Evolutionary conservation across 2,113 vertebrate species (phyloP).

Genomic region (Gymnocephalus cernua): DNA sequence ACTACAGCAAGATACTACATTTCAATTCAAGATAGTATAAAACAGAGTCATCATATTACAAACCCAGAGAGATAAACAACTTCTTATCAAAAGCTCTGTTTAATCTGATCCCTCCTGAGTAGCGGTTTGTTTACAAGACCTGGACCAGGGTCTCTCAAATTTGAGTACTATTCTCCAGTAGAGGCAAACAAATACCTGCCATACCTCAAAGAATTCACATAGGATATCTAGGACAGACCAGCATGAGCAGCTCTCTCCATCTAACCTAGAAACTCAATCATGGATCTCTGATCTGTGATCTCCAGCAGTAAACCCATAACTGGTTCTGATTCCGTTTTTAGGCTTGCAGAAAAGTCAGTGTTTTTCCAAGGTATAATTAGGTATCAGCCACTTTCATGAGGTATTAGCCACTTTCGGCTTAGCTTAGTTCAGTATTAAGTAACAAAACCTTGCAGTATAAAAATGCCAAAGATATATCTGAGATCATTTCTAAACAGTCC

Average conservation of each 20-base stretch:
- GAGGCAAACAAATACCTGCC: constrained; percentile 8
- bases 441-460: neutral
- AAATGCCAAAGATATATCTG: neutral
- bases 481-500: too few relatives aligned
- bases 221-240: constrained; percentile 2
- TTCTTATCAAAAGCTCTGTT: neutral
- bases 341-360: neutral
- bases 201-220: constrained; percentile 10
- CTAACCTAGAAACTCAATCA: constrained; percentile 27
- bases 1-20: neutral
- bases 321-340: neutral
- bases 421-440: neutral
- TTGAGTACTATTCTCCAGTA: neutral
- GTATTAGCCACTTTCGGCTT: neutral
- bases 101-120: neutral
- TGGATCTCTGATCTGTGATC: neutral
- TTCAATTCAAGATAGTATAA: neutral
- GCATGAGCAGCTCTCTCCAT: neutral
- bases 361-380: neutral
- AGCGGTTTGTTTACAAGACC: neutral
- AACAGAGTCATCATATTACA: neutral
- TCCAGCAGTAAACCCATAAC: neutral
- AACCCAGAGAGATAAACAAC: neutral
- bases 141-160: neutral
- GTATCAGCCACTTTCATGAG: neutral